Percentiles rank a stretch among this genome's conserved stretches.
phyloP scores from a whole-genome alignment of 2,797 vertebrate genomes.

The Bovichtus variegatus region DNA sequence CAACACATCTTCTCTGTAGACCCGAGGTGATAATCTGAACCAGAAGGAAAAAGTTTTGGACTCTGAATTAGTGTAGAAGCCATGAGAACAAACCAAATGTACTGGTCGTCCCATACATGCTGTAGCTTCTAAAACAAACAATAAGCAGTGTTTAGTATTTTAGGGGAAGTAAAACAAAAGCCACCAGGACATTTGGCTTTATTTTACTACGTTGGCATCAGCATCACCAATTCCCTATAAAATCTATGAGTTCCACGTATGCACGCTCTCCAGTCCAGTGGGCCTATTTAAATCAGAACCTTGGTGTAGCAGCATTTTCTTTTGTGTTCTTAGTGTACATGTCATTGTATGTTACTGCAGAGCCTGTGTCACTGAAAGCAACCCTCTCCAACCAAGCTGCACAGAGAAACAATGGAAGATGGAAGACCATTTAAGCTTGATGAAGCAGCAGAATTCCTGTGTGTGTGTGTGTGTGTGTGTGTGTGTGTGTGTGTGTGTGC shows the following conservation, averaged over 20 bases:
- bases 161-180: background rate
- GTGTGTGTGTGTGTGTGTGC: constrained; percentile 18
- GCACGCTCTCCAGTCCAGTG: background rate
- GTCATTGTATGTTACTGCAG: background rate
- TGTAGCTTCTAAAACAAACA: background rate
- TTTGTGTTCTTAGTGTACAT: background rate
- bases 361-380: constrained; percentile 1
- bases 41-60: background rate
- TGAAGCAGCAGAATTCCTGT: constrained; percentile 51
- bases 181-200: background rate
- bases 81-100: background rate
- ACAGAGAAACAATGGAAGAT: constrained; percentile 31
- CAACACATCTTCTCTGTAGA: background rate
- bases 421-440: constrained; percentile 35
- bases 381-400: constrained; percentile 1
- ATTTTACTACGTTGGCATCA: background rate
- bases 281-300: constrained; percentile 1
- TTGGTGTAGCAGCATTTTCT: background rate
- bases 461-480: constrained; percentile 31
- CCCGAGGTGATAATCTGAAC: background rate
- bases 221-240: background rate
- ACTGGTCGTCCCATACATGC: background rate
- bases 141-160: background rate
- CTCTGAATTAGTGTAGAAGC: background rate
- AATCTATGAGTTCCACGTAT: constrained; percentile 5